Conservation (phyloP, 2,113 vertebrate species). For the Zosterops lateralis region DNA sequence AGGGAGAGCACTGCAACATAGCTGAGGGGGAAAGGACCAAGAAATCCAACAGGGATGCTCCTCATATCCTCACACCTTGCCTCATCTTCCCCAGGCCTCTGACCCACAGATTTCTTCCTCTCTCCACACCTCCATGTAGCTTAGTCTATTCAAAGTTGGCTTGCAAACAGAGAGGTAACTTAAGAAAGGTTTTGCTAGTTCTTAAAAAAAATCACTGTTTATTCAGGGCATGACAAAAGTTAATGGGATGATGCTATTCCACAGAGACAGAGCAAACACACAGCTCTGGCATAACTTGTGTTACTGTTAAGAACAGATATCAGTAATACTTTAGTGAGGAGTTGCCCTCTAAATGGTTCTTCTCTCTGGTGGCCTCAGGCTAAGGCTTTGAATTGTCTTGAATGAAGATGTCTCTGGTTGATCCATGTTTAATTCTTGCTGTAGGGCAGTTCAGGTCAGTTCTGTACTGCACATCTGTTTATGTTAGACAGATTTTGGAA, state of each 20-base stretch:
- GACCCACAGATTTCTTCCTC: neutral
- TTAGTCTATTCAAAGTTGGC: neutral
- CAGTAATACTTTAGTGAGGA: neutral
- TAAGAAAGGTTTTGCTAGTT: neutral
- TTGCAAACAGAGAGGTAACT: neutral
- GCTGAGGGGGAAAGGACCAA: neutral
- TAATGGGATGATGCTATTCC: neutral
- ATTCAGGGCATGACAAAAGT: neutral
- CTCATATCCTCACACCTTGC: neutral
- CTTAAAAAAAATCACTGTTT: neutral
- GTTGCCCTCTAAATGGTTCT: neutral
- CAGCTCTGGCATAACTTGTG: neutral
- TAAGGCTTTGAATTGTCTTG: neutral
- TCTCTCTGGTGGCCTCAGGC: neutral
- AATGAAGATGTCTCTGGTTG: neutral
- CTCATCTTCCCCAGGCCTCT: neutral
- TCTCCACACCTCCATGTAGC: neutral
- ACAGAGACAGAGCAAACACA: neutral
- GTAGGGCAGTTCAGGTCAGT: neutral
- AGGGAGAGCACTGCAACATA: neutral
- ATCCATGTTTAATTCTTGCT: neutral
- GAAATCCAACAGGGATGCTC: neutral
- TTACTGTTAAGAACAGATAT: neutral
- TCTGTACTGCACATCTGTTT: conserved; percentile 6
- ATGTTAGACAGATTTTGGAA: neutral